Base-by-base conservation (phyloP, 30 jellyfish, hydroid and myxozoan genomes). In the Rhopilema esculentum region DNA sequence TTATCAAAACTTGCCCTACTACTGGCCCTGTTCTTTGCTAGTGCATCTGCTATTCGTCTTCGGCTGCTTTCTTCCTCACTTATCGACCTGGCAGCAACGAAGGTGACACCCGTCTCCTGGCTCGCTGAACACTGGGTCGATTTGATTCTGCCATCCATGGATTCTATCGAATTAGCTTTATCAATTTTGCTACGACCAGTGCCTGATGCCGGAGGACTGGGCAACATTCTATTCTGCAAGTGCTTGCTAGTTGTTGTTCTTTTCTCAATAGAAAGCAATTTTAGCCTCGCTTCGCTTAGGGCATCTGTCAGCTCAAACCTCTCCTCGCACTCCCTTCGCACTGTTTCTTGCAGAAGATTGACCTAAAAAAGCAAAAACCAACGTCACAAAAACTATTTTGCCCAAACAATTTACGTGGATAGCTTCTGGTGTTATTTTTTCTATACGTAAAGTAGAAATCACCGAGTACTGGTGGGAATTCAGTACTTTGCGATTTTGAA, bases 241-340 rank as follows among this genome's bases (percentile, higher is more conserved):
- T 67, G 31, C 24, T 62, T 66, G 0, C 48, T 53, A 0, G 73
- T 30, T 1, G 76, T 9, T 6, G 79, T 12, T 29, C 52, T 57
- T 26, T 63, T 88, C 82, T 76, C 80, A 26, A 22, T 23, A 0
- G 93, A 84, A 0, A 95, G 93, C 19, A 95, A 86, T 63, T 90
- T 92, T 31, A 90, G 63, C 72, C 97, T 83, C 22, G 99, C 97
- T 48, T 89, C 92, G 67, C 97, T 63, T 26, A 95, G 89, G 17
- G 97, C 92, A 28, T 95, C 97, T 26, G 99, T 95, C 66, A 95
- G 61, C 52, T 95, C 99, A 62, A 72, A 86, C 18, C 99, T 66
- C 70, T 95, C 99, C 77, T 95, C 99, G 83, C 99, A 95, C 69
- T 95, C 99, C 24, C 97, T 83, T 27, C 97, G 90, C 22, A 95